Conservation (phyloP, 2,113 vertebrate species). For the Phalacrocorax carbo region DNA sequence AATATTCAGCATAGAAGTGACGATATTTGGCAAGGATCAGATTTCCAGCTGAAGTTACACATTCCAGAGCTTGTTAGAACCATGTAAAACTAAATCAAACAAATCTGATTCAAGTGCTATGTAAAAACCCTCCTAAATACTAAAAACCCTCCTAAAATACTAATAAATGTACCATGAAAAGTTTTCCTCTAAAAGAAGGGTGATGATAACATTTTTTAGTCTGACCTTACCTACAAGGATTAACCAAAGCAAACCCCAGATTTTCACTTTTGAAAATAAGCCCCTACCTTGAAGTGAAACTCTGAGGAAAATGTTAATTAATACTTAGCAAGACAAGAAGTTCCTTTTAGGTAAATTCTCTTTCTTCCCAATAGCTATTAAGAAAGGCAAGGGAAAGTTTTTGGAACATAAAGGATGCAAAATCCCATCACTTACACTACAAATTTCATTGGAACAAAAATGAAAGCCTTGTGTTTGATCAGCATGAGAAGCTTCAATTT, state of each 20-base stretch:
- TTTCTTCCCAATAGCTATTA: neutral
- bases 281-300: neutral
- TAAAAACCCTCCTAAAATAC: neutral
- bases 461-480: neutral
- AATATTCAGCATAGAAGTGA: neutral
- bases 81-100: neutral
- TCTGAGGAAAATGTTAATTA: neutral
- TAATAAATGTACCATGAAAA: neutral
- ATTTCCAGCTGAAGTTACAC: neutral
- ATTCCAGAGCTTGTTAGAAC: neutral
- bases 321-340: neutral
- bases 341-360: neutral
- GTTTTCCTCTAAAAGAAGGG: neutral
- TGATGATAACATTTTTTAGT: neutral
- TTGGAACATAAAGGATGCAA: neutral
- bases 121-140: neutral
- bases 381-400: neutral
- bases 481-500: neutral
- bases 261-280: neutral
- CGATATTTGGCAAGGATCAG: neutral
- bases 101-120: neutral
- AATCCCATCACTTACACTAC: neutral
- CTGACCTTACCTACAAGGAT: neutral
- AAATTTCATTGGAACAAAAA: neutral
- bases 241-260: neutral